Conservation (phyloP, 64 coral and sea anemone genomes). For the Stylophora pistillata region DNA sequence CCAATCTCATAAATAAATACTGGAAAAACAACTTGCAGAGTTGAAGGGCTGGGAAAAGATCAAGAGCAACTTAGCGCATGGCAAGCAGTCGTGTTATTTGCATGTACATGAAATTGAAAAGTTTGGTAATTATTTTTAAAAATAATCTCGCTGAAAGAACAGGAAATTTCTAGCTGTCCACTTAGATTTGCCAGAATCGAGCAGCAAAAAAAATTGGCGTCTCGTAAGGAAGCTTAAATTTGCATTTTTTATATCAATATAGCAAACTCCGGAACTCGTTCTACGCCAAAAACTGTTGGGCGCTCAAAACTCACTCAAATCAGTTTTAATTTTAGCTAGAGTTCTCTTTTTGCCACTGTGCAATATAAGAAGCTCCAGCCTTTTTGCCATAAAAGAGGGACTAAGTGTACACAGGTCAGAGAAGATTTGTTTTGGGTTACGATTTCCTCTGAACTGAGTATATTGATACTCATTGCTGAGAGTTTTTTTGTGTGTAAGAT, state of each 20-base stretch:
- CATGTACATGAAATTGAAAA: too few species aligned
- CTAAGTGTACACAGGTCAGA: neutral
- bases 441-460: neutral
- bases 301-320: neutral
- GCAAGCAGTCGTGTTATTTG: too few species aligned
- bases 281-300: too few species aligned
- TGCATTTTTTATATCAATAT: too few species aligned
- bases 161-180: too few species aligned
- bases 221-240: too few species aligned
- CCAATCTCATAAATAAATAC: neutral
- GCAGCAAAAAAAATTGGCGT: too few species aligned
- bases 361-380: neutral
- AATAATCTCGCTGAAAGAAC: too few species aligned
- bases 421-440: neutral
- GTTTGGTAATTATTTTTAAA: too few species aligned
- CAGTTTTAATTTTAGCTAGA: neutral
- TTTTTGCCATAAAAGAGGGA: neutral
- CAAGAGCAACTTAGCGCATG: neutral
- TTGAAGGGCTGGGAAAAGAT: neutral
- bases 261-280: too few species aligned
- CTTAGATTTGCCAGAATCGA: too few species aligned
- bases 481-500: neutral
- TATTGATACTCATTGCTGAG: neutral
- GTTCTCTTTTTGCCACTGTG: neutral
- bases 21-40: neutral